Conservation (phyloP, 2,797 vertebrate genomes). For the Lycodopsis pacificus region DNA sequence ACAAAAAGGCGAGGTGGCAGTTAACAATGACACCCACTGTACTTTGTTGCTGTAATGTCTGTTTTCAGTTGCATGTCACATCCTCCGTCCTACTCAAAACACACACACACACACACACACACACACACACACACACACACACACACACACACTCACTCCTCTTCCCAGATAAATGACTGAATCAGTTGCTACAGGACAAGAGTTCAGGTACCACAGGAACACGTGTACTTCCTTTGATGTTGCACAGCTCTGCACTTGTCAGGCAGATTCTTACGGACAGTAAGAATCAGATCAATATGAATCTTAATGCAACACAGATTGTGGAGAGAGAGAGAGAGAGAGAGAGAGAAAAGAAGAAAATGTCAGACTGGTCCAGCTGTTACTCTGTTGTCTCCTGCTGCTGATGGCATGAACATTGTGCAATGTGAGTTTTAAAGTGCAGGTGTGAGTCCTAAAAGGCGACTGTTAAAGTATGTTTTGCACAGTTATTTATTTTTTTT, state of each 20-base stretch:
- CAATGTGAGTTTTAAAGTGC: neutral
- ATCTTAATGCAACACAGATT: neutral
- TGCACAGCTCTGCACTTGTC: neutral
- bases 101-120: neutral
- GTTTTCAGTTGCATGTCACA: constrained; percentile 6
- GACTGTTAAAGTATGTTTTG: neutral
- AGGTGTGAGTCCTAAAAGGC: neutral
- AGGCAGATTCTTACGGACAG: neutral
- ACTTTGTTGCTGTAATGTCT: constrained; percentile 4
- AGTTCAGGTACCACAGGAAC: neutral
- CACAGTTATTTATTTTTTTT: neutral
- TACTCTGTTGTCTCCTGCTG: neutral
- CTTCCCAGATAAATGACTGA: neutral
- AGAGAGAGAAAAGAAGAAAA: neutral
- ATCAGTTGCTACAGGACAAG: constrained; percentile 17
- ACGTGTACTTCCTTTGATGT: neutral
- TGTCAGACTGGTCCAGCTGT: too few relatives aligned
- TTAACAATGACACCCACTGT: neutral
- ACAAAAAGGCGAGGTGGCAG: neutral
- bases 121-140: neutral
- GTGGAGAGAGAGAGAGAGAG: neutral
- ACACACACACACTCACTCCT: neutral
- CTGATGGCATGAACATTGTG: neutral
- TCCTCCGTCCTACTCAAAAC: neutral
- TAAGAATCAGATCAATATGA: neutral